Evolutionary conservation across 2,797 vertebrate genomes (phyloP).

Genomic region (Brotula barbata): DNA sequence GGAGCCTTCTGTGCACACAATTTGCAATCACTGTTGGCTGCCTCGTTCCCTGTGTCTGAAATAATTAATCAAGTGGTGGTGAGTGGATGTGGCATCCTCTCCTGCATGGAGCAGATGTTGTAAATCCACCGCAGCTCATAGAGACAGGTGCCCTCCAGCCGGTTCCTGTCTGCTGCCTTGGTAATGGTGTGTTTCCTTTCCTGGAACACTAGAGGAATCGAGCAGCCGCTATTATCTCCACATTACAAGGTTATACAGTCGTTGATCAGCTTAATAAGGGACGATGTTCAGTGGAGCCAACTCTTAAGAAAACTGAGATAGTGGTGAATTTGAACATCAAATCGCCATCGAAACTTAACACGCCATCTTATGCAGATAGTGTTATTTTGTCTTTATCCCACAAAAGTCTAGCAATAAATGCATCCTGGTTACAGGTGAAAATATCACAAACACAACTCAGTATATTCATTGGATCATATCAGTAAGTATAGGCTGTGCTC

Average conservation of each 20-base stretch:
- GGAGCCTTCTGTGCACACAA: conserved; percentile 18
- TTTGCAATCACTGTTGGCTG: conserved; percentile 42
- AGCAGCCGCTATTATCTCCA: conserved; percentile 57
- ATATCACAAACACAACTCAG: too few relatives aligned
- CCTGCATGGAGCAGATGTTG: conserved; percentile 74
- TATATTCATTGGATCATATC: too few relatives aligned
- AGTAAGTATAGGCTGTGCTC: too few relatives aligned
- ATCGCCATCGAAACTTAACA: too few relatives aligned
- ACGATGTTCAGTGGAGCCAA: conserved; percentile 7
- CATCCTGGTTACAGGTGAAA: too few relatives aligned
- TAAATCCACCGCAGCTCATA: conserved; percentile 73
- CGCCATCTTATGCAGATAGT: too few relatives aligned
- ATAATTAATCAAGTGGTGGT: conserved; percentile 65
- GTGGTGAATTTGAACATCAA: too few relatives aligned
- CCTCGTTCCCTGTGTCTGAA: conserved; percentile 34
- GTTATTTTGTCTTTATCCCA: too few relatives aligned
- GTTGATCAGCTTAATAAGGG: conserved; percentile 14
- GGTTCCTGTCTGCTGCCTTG: conserved; percentile 76
- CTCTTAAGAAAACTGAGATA: too few relatives aligned
- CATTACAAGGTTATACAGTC: conserved; percentile 56
- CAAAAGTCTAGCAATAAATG: too few relatives aligned
- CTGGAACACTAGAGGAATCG: conserved; percentile 62
- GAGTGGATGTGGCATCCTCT: conserved; percentile 62
- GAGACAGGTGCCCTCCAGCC: conserved; percentile 79
- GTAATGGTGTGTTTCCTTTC: conserved; percentile 75